Base-by-base conservation (phyloP, 2,797 vertebrate genomes). In the Apodemus agrarius region DNA sequence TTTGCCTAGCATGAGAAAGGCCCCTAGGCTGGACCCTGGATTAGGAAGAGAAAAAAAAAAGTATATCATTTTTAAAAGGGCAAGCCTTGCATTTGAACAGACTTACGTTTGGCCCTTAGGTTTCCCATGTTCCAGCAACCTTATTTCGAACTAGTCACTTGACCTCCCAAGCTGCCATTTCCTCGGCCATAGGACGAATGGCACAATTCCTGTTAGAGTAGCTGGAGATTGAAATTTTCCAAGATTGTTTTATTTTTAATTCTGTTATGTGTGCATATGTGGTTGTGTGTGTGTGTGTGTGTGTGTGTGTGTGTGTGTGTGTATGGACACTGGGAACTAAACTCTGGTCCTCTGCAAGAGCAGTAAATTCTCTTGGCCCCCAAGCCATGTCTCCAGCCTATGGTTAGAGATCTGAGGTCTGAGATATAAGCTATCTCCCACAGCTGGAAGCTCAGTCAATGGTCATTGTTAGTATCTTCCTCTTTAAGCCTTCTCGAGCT, bases 401-500 rank as follows among this genome's bases (percentile, higher is more conserved):
- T 37, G 91, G 17, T 85, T 81, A 74, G 80, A 78, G 83, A 90
- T 74, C 91, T 90, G 65, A 96, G 34, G 52, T 26, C 22, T 11
- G 78, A 3, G 65, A 9, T 31, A 1, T 72, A 86, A 94, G 94
- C 54, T 24, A 40, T 52, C 59, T 59, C 59, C 59, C 3, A 2
- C 6, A 54, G 37, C 26, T 85, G 52, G 37, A 59, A 75, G 57
- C 26, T 40, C 37, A 87, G 69, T 90, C 84, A 95, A 90, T 72
- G 26, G 37, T 75, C 34, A 80, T 74, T 89, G 8, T 82, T 90
- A 43, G 21, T 74, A 80, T 84, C 29, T 93, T 95, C 94, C 81
- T 91, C 40, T 87, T 93, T 89, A 24, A 10, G 90, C 46, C 43
- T 95, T 94, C 63, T 46, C 49, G 74, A 92, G 52, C 75, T 96